Evolutionary conservation across 2,888 invertebrate genomes (phyloP), one percentile per base, ranked within the genome.

Genomic region (Netelia inedita): DNA sequence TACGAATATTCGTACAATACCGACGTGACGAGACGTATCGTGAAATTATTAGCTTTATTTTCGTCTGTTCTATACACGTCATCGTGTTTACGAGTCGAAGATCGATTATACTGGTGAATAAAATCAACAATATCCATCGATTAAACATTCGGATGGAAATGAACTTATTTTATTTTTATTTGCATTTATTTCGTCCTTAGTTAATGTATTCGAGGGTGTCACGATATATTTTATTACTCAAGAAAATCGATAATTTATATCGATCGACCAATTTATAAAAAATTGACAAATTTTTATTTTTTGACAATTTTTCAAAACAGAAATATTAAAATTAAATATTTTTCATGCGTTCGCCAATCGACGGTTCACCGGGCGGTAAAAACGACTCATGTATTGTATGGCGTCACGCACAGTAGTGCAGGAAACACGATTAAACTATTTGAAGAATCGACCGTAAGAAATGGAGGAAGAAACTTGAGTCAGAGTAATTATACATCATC

Each of bases 401-500:
- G 63, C 41, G 43, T 73, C 78, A 79, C 61, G 19, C 73, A 63
- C 59, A 59, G 35, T 50, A 19, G 74, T 21, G 8, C 55, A 43
- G 61, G 8, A 69, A 73, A 61, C n/a, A 50, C 23, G 19, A 28
- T 19, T 53, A 19, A 50, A 35, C 14, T 28, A 14, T 63, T 63
- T 63, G 16, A 61, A 69, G 61, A 23, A 61, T 43, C 65, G 11
- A 65, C 21, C 19, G 14, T 28, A 43, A 65, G 65, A 71, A 14
- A 21, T 35, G 28, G 41, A 71, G 43, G 16, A 43, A 53, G 21
- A 28, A 41, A 28, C 41, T 68, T 82, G 73, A 82, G 82, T 82
- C 82, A 82, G 68, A 68, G 65, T 41, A 66, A 78, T 73, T 69
- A 63, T 11, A n/a, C 73, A 61, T 79, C 73, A 68, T 63, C 57